Conservation (phyloP, 1,140 invertebrate species). For the Paraescarpia echinospica region DNA sequence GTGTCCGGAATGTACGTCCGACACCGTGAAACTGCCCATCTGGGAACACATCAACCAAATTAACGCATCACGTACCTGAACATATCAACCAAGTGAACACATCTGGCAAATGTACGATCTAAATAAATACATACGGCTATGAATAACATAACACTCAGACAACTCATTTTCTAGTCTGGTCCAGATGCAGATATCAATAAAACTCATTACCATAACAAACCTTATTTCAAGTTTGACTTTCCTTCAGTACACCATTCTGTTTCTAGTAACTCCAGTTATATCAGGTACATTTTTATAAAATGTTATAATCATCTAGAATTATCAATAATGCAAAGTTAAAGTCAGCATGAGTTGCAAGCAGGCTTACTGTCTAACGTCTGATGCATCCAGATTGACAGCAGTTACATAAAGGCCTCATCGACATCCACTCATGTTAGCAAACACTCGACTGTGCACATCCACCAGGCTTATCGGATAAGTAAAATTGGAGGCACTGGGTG, state of each 20-base stretch:
- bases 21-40: too few species aligned
- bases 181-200: background rate
- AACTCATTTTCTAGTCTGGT: background rate
- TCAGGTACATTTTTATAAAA: background rate
- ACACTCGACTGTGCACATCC: background rate
- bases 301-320: too few species aligned
- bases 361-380: background rate
- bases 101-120: background rate
- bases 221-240: background rate
- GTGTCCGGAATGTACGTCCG: too few species aligned
- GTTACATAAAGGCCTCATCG: too few species aligned
- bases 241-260: background rate
- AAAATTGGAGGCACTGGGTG: too few species aligned
- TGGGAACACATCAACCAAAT: too few species aligned
- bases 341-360: background rate
- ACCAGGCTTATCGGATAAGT: too few species aligned
- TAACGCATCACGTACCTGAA: too few species aligned
- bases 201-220: background rate
- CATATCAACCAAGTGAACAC: background rate
- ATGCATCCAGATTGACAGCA: background rate
- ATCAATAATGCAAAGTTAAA: background rate
- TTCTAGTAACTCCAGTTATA: background rate
- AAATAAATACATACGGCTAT: background rate
- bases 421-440: background rate
- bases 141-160: background rate